Evolutionary conservation across 2,888 invertebrate species (phyloP).

Genomic region (Latrodectus hesperus): DNA sequence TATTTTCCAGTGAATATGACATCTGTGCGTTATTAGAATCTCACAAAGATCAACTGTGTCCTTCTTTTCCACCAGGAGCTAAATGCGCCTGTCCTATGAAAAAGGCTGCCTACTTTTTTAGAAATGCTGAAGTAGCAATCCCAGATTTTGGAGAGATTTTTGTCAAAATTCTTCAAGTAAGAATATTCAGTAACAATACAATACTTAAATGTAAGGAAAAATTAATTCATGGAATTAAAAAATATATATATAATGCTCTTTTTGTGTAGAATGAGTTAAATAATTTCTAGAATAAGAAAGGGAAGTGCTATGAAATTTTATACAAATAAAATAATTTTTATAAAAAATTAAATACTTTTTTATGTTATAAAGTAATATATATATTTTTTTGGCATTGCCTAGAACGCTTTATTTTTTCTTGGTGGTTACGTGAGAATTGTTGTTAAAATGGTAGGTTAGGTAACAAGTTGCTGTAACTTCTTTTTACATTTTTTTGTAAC

Average conservation of each 20-base stretch:
- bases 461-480: too few species aligned
- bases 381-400: too few species aligned
- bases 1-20: slow-evolving; percentile 46
- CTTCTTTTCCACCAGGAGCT: slow-evolving; percentile 39
- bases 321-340: neutral
- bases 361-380: too few species aligned
- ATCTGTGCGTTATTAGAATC: slow-evolving; percentile 42
- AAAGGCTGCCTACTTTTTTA: slow-evolving; percentile 4
- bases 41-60: slow-evolving; percentile 37
- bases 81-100: slow-evolving; percentile 51
- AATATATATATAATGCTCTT: neutral
- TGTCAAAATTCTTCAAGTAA: slow-evolving; percentile 48
- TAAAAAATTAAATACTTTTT: neutral
- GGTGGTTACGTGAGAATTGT: too few species aligned
- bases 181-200: neutral
- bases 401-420: too few species aligned
- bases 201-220: neutral
- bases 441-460: too few species aligned
- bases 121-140: slow-evolving; percentile 27
- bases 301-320: neutral
- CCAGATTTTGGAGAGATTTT: slow-evolving; percentile 55
- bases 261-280: neutral
- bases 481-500: too few species aligned
- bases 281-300: neutral
- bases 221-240: neutral